Evolutionary conservation across 1,140 invertebrate species (phyloP), one percentile per base, ranked within the genome.

Genomic region (Macrostomum lignano): DNA sequence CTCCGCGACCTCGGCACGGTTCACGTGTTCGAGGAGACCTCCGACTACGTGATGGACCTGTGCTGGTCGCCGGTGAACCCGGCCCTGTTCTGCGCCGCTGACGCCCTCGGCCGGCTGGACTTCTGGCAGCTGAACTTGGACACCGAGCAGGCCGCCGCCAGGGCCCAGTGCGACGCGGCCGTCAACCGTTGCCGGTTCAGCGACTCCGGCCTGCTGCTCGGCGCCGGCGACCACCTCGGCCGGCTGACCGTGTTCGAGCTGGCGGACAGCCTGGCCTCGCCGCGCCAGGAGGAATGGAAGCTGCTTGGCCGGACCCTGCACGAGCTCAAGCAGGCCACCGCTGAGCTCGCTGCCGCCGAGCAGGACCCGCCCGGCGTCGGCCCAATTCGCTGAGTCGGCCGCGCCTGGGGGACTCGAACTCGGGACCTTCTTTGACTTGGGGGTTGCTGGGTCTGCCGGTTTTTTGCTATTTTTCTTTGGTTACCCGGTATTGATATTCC

Each of bases 11-110:
- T 11, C 17, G 78, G 88, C 52, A 74, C 68, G 35, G 82, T 81
- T 48, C 81, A 93, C 52, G 86, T 81, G n/a, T 94, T 94, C 61
- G 84, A 94, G 55, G 78, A 94, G 51, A 88, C 84, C 55, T 73
- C 74, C 25, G 84, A 94, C 56, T 96, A 93, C 58, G 75, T 96
- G 21, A 73, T 78, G 49, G 86, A 94, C 58, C 81, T 86, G 7
- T 72, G 75, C 38, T 98, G 91, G 91, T 94, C 84, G 10, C 88
- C 91, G 9, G 70, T 74, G 29, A 79, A 98, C 65, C 91, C 91
- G 1, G 77, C 86, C 17, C 58, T 96, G 1, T 98, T 96, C 61
- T 82, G 82, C 4, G 70, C 77, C 43, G 81, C 82, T 7, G 84
- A 94, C 60, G 77, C 78, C 35, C 71, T 71, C 38, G 88, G 86